Base-by-base conservation (phyloP, 2,113 vertebrate genomes). In the Uria aalge region DNA sequence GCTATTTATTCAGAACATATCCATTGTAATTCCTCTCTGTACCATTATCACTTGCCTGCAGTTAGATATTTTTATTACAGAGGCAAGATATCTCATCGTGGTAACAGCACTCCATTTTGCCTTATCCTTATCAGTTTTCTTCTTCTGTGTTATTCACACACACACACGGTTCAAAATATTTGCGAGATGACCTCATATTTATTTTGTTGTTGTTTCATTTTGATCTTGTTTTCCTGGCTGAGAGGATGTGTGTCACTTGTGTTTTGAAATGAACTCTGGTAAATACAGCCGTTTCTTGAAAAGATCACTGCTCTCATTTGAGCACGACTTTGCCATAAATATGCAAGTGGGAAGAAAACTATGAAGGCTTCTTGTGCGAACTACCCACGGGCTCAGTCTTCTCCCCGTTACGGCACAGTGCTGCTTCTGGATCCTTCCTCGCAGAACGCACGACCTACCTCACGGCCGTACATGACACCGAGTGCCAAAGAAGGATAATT, bases 341-440 rank as follows among this genome's bases (percentile, higher is more conserved):
- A 96, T 55, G 43, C 75, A 96, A 93, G 94, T 94, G 92, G 94
- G 91, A 96, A 96, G 97, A 94, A 90, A 97, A 83, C 84, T 95
- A 96, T 90, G 95, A 96, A 90, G 93, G 23, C 85, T 96, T 50
- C 86, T 93, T 88, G 69, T 72, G 83, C 20, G 18, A 96, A 77
- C 92, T 93, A 62, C 93, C 92, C 95, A 95, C 83, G 40, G 90
- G 76, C 85, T 96, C 60, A 13, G 48, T 20, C 80, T 62, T 64
- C 87, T 86, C 79, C 82, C 78, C 0, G 0, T 48, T 56, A 18
- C 17, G 22, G 85, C 63, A 63, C 20, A 32, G 47, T 38, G 76
- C 74, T 32, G 67, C 67, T 93, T 94, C 93, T 95, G 89, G 89
- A 88, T 80, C 72, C 47, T 78, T 96, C 87, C 72, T 67, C 15